Base-by-base conservation (phyloP, 1,140 invertebrate genomes). In the Drosophila suzukii region DNA sequence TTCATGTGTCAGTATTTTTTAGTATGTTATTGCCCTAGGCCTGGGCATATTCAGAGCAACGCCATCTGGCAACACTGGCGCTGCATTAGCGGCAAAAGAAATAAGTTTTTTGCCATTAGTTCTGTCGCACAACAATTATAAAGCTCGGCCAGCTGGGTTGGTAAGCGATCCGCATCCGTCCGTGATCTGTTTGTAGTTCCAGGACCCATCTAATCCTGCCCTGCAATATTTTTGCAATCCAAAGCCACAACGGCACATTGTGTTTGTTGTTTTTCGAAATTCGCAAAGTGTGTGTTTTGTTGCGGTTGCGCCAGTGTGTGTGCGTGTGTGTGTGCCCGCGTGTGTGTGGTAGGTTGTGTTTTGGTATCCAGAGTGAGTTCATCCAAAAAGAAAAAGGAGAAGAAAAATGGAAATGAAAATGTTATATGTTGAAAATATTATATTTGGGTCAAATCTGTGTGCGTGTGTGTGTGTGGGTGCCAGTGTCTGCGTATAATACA, bases 281-380 rank as follows among this genome's bases (percentile, higher is more conserved):
- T 62, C 60, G 60, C 60, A 59, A 58, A 5, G 27, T 43, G 60
- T 15, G 60, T 24, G 49, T 51, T 51, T 51, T 34, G 32, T 50
- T 51, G 49, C 49, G 49, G 49, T 51, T 51, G 30, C 30, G 30
- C 49, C 24, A 55, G 34, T 11, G 32, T 6, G 32, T 15, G 49
- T 34, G 50, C n/a, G 57, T 32, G 27, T 39, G 27, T 38, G 49
- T 34, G 27, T 38, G 49, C 27, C n/a, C 46, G 41, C 24, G 62
- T 20, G 41, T 44, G 50, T 56, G 43, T 34, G 63, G 7, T 38
- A 41, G 44, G 63, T 55, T 72, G 43, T 71, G 63, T 70, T 68
- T 71, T 71, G 60, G 63, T 68, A 68, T 55, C 47, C 62, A 67
- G 62, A 67, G 66, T 70, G 66, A 70, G 66, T 70, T 70, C 66